Percentiles rank a stretch among this genome's conserved stretches.
Evolutionary conservation across 2,888 invertebrate species (phyloP).

Genomic region (Protodeltote pygarga): DNA sequence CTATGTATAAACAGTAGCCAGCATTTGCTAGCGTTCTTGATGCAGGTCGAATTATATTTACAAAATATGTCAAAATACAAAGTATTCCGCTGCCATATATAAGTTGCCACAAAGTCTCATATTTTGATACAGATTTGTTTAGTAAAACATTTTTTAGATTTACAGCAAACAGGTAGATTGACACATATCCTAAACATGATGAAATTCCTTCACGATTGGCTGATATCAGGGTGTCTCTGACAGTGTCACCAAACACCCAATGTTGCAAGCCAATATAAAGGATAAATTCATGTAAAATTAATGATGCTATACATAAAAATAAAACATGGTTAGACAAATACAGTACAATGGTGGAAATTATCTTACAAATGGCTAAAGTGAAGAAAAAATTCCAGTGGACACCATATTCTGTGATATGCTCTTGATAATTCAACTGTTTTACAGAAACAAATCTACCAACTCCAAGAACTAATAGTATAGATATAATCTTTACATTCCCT

Average conservation of each 20-base stretch:
- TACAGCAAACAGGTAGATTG: conserved; percentile 92
- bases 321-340: conserved; percentile 84
- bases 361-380: conserved; percentile 94
- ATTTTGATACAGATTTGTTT: conserved; percentile 61
- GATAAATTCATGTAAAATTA: conserved; percentile 89
- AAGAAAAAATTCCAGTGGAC: conserved; percentile 99
- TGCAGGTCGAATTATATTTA: conserved; percentile 84
- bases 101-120: conserved; percentile 50
- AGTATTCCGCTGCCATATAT: conserved; percentile 56
- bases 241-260: conserved; percentile 89
- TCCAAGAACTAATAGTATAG: conserved; percentile 86
- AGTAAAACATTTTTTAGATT: conserved; percentile 87
- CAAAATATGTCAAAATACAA: conserved; percentile 78
- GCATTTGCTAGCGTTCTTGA: conserved; percentile 95
- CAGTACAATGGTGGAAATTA: conserved; percentile 89
- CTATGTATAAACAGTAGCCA: conserved; percentile 92
- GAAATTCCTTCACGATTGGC: conserved; percentile 97
- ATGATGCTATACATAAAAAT: conserved; percentile 83
- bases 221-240: conserved; percentile 88
- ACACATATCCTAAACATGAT: conserved; percentile 94
- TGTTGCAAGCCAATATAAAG: conserved; percentile 88
- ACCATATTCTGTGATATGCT: conserved; percentile 97
- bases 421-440: conserved; percentile 92
- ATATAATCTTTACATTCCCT: conserved; percentile 70
- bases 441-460: conserved; percentile 87